Base-by-base conservation (phyloP, 2,888 invertebrate species). In the Stenichneumon culpator region DNA sequence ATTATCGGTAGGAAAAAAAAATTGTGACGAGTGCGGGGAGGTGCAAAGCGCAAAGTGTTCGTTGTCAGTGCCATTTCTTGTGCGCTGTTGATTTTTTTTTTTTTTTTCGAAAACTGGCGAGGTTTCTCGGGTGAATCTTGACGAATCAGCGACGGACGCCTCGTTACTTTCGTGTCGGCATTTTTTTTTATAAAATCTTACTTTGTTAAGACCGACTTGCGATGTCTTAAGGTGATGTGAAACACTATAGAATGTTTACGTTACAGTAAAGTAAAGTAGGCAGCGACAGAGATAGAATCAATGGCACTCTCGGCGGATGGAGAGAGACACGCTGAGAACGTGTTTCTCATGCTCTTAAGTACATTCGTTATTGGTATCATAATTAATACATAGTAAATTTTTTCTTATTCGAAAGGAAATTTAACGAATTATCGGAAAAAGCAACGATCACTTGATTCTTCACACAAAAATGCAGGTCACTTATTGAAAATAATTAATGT, bases 41-140 rank as follows among this genome's bases (percentile, higher is more conserved):
- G 32, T 50, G 57, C n/a, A 47, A 65, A 70, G 70, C 36, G 47
- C 32, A 67, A 36, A n/a, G 47, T 16, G n/a, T 47, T 69, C 19
- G 57, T 75, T 60, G 52, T 80, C 32, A 68, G 81, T 81, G 81
- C 81, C 81, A 81, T 75, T 50, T 47, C 25, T 44, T 19, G 44
- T 63, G 32, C 39, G 65, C 60, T 57, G 54, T 57, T 50, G 39
- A 65, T 78, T 28, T 25, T 39, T 39, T 79, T 32, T 79, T 79
- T 79, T 47, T 65, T 28, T 73, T 70, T 65, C 50, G 6, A 52
- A 69, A 25, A 57, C 52, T 54, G 52, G 7, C 52, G 19, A 54
- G 52, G 52, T 7, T 36, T 25, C n/a, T n/a, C 28, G 25, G 50
- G 11, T 63, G 32, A 50, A 73, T 57, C 39, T 57, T 54, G 57